Percentiles rank a stretch among this genome's conserved stretches.
These are phyloP conservation scores for Lochmaea capreae DNA, from an alignment of 2,888 invertebrate genomes.

Conservation along the genomic window DNA sequence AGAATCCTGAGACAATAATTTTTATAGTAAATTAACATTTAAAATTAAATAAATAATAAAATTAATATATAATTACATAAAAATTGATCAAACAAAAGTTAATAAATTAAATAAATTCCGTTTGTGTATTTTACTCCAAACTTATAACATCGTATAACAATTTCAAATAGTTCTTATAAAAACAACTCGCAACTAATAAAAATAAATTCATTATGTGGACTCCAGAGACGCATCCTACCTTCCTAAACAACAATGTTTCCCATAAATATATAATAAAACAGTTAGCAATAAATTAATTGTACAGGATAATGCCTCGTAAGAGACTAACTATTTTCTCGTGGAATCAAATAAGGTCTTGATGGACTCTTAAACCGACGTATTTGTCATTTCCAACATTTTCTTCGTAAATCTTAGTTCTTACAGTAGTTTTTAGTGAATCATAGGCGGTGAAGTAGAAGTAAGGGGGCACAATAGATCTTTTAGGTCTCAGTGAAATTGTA, in stretches of 20 bases:
- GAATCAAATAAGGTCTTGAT: slow-evolving; percentile 13
- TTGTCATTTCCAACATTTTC: slow-evolving; percentile 9
- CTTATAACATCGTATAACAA: not conserved
- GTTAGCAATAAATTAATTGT: slow-evolving; percentile 15
- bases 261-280: slow-evolving; percentile 8
- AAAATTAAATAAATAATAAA: no score
- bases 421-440: not conserved
- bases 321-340: slow-evolving; percentile 12
- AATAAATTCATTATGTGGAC: not conserved
- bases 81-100: no score
- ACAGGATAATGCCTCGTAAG: slow-evolving; percentile 11
- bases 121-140: not conserved
- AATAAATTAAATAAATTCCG: no score
- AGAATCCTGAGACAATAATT: no score
- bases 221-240: slow-evolving; percentile 3
- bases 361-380: slow-evolving; percentile 11
- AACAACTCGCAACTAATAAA: not conserved
- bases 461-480: no score
- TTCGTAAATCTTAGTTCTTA: not conserved
- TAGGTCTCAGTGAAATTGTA: no score
- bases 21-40: no score
- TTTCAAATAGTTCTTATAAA: not conserved
- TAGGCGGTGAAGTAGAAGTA: not conserved
- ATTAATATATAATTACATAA: no score
- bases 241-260: not conserved